Conservation (phyloP, 2,113 vertebrate species). For the Mionectes macconnelli region DNA sequence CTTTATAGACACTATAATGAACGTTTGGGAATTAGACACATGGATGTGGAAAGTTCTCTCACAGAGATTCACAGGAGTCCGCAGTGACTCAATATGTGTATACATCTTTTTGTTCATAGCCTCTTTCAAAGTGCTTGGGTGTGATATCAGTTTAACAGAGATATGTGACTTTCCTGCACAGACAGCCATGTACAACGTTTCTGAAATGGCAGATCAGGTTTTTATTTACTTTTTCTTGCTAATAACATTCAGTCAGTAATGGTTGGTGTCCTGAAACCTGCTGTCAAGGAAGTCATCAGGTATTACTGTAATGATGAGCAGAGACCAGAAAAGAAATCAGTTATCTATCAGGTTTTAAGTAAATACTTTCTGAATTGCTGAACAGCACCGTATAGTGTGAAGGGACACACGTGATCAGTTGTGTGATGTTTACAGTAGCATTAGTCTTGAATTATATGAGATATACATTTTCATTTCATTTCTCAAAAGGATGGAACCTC, state of each 20-base stretch:
- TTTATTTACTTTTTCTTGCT: neutral
- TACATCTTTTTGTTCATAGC: neutral
- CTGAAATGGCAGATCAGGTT: neutral
- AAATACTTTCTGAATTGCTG: neutral
- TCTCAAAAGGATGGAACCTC: neutral
- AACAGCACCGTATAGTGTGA: neutral
- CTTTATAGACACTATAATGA: neutral
- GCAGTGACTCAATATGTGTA: neutral
- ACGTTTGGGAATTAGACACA: neutral
- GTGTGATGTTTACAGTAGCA: neutral
- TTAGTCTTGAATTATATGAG: neutral
- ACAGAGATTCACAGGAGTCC: fast-evolving
- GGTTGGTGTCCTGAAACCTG: neutral
- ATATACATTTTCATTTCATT: neutral
- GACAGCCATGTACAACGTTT: neutral
- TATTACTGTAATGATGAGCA: neutral
- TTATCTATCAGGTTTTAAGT: neutral
- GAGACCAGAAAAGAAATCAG: neutral
- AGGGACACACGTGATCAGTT: neutral
- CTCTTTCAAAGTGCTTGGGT: neutral
- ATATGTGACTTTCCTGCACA: neutral
- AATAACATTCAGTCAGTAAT: neutral
- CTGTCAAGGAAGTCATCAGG: neutral
- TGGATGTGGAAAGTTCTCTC: neutral
- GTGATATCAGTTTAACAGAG: neutral